Evolutionary conservation across 2,113 vertebrate genomes (phyloP).

Genomic region (Xenotilapia longispinis): DNA sequence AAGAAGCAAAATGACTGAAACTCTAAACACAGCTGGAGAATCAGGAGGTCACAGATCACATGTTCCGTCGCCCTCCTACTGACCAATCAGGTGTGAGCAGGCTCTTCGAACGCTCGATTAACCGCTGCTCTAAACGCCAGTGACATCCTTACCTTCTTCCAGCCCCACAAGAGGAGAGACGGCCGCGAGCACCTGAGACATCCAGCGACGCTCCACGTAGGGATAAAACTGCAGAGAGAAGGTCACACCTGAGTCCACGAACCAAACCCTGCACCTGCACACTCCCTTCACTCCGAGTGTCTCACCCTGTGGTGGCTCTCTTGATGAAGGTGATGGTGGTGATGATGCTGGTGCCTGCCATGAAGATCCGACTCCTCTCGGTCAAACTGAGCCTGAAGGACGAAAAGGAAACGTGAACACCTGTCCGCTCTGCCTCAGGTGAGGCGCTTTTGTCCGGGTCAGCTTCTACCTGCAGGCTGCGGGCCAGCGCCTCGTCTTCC

Average conservation of each 20-base stretch:
- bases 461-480: constrained; percentile 63
- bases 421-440: not conserved
- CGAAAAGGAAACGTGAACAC: not conserved
- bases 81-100: not conserved
- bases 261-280: not conserved
- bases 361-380: constrained; percentile 34
- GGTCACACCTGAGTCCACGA: not conserved
- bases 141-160: not conserved
- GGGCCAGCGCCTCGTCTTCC: constrained; percentile 68
- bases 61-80: not conserved
- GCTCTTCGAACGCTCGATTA: not conserved
- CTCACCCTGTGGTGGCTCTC: constrained; percentile 22
- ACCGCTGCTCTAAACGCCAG: not conserved
- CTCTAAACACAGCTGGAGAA: not conserved
- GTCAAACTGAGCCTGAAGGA: constrained; percentile 67
- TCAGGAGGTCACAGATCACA: not conserved
- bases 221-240: constrained; percentile 21
- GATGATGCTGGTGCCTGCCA: not conserved
- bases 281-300: not conserved
- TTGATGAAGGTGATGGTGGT: not conserved
- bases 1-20: not conserved
- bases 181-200: constrained; percentile 42
- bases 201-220: constrained; percentile 53
- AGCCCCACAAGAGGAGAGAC: constrained; percentile 12
- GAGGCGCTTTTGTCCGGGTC: rapidly evolving